phyloP scores from a whole-genome alignment of 2,888 invertebrate species.

The Timema podura region DNA sequence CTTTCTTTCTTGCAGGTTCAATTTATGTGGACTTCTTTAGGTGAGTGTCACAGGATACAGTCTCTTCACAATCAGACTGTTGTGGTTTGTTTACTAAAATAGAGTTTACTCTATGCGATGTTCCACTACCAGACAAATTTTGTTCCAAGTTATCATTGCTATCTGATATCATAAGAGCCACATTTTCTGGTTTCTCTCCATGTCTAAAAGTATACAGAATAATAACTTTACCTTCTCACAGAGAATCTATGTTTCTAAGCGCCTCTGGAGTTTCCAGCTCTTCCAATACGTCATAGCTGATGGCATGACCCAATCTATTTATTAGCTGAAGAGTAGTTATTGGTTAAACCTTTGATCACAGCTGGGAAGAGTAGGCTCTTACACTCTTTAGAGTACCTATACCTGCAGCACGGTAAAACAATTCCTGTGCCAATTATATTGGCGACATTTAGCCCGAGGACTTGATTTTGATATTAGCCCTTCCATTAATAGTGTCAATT shows the following conservation, averaged over 20 bases:
- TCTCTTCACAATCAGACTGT: neutral
- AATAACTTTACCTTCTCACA: neutral
- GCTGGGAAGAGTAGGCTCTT: neutral
- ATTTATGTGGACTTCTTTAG: neutral
- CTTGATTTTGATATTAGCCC: neutral
- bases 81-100: neutral
- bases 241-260: slow-evolving; percentile 12
- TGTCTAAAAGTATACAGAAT: neutral
- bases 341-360: slow-evolving; percentile 4
- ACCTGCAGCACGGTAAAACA: neutral
- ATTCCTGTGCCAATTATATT: neutral
- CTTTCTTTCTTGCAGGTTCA: neutral
- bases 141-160: slow-evolving; percentile 10
- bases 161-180: slow-evolving; percentile 4
- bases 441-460: slow-evolving; percentile 4
- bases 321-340: neutral
- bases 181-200: neutral
- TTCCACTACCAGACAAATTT: slow-evolving; percentile 12
- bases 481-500: slow-evolving; percentile 11
- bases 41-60: slow-evolving; percentile 6
- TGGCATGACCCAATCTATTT: slow-evolving; percentile 6
- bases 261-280: neutral
- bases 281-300: slow-evolving; percentile 13
- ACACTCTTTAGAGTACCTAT: neutral
- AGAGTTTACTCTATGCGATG: slow-evolving; percentile 6